Percentiles rank a stretch among this genome's conserved stretches.
phyloP scores from a whole-genome alignment of 2,888 invertebrate species.

The Capitulum mitella region DNA sequence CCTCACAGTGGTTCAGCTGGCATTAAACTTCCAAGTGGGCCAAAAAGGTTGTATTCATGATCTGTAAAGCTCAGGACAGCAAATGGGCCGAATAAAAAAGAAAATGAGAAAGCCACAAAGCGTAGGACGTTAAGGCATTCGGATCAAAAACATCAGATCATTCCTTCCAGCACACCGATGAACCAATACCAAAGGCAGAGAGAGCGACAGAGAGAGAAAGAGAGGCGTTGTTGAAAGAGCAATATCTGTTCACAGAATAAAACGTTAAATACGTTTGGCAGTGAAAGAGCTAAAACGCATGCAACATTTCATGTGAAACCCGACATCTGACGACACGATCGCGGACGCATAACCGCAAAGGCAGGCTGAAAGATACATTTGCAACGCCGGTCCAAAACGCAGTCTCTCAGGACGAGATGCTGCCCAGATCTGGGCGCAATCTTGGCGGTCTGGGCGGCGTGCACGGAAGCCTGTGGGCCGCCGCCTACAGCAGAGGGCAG shows the following conservation, averaged over 20 bases:
- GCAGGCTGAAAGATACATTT: background rate
- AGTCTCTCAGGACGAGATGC: background rate
- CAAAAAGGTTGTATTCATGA: too few species aligned
- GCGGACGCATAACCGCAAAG: background rate
- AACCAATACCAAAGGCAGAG: background rate
- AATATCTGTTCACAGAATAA: background rate
- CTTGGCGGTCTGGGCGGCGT: background rate
- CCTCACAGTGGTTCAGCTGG: too few species aligned
- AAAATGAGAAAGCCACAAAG: background rate
- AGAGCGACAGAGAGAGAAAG: background rate
- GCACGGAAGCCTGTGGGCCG: background rate
- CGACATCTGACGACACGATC: too few species aligned
- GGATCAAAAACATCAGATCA: background rate
- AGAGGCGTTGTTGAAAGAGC: too few species aligned
- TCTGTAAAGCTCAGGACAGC: too few species aligned
- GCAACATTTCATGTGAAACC: background rate
- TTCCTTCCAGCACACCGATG: background rate
- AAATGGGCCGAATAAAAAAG: too few species aligned
- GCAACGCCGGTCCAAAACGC: too few species aligned
- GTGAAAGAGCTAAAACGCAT: background rate
- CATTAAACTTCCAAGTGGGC: too few species aligned
- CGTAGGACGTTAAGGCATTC: background rate
- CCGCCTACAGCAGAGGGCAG: constrained; percentile 65
- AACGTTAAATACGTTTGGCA: background rate
- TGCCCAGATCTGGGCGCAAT: background rate